These are phyloP conservation scores for Chaitophorus viminalis DNA, from an alignment of 2,888 invertebrate genomes.

Conservation along the genomic window DNA sequence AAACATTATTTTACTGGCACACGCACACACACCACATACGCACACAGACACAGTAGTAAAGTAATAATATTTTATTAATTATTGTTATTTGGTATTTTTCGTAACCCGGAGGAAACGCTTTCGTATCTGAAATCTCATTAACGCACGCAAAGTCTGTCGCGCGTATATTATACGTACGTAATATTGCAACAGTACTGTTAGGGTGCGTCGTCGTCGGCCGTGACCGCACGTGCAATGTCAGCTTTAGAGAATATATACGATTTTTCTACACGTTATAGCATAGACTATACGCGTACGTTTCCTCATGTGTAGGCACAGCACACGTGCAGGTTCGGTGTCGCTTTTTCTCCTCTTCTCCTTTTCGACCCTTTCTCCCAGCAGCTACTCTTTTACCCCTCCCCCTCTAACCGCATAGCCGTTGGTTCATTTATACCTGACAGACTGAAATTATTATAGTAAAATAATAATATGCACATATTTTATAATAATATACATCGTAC, in stretches of 20 bases:
- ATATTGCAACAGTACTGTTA: background rate
- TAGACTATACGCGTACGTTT: background rate
- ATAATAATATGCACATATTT: too few relatives aligned
- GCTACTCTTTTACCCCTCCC: background rate
- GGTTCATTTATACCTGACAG: background rate
- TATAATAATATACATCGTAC: background rate
- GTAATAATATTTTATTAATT: conserved; percentile 24
- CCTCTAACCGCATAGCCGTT: background rate
- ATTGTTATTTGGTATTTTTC: background rate
- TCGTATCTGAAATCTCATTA: conserved; percentile 39
- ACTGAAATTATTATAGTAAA: background rate
- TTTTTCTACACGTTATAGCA: background rate
- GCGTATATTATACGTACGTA: background rate
- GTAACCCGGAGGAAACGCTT: background rate
- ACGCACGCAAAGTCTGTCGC: conserved; percentile 55
- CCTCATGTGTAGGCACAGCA: too few relatives aligned
- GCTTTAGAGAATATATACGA: background rate
- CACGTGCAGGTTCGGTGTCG: background rate
- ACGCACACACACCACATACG: background rate
- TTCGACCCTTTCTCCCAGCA: background rate
- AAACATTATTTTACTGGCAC: background rate
- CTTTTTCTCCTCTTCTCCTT: background rate
- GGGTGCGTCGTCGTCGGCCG: conserved; percentile 1
- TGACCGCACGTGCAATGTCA: background rate
- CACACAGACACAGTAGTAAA: background rate